These are phyloP conservation scores for Hypomesus transpacificus DNA, from an alignment of 2,113 vertebrate genomes.

Conservation along the genomic window DNA sequence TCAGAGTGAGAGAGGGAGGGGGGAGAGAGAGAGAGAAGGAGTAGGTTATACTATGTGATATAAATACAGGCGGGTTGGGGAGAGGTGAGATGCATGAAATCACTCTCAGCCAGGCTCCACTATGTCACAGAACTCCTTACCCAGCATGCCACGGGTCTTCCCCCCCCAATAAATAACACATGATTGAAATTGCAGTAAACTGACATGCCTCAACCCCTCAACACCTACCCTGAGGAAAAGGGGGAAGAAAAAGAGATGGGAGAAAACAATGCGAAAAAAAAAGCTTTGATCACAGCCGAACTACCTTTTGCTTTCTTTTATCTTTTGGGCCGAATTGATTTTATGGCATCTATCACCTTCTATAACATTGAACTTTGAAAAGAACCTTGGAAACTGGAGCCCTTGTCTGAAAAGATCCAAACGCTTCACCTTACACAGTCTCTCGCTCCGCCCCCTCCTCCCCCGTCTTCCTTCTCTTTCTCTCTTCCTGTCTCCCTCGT, in stretches of 20 bases:
- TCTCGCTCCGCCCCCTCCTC: constrained; percentile 26
- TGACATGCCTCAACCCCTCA: constrained; percentile 42
- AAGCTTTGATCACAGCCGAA: constrained; percentile 58
- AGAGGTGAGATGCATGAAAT: constrained; percentile 32
- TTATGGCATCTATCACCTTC: constrained; percentile 61
- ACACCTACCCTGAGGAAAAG: constrained; percentile 8
- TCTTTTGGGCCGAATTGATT: constrained; percentile 56
- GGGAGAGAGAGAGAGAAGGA: not conserved
- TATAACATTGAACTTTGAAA: constrained; percentile 57
- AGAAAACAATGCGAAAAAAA: constrained; percentile 32
- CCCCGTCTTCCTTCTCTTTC: constrained; percentile 8
- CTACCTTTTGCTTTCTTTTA: constrained; percentile 56
- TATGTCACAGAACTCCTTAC: constrained; percentile 34
- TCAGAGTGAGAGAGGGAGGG: not conserved
- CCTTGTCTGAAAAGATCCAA: constrained; percentile 43
- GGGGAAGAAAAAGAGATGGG: not conserved
- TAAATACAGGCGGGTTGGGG: constrained; percentile 31
- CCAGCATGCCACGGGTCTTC: constrained; percentile 21
- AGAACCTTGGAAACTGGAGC: constrained; percentile 47
- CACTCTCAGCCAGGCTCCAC: constrained; percentile 19
- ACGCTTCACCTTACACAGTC: constrained; percentile 43
- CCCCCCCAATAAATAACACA: constrained; percentile 53
- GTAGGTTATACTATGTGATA: constrained; percentile 15
- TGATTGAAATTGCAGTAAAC: constrained; percentile 54
- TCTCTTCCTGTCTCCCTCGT: constrained; percentile 17